Base-by-base conservation (phyloP, 2,113 vertebrate genomes). In the Cyprinodon tularosa region DNA sequence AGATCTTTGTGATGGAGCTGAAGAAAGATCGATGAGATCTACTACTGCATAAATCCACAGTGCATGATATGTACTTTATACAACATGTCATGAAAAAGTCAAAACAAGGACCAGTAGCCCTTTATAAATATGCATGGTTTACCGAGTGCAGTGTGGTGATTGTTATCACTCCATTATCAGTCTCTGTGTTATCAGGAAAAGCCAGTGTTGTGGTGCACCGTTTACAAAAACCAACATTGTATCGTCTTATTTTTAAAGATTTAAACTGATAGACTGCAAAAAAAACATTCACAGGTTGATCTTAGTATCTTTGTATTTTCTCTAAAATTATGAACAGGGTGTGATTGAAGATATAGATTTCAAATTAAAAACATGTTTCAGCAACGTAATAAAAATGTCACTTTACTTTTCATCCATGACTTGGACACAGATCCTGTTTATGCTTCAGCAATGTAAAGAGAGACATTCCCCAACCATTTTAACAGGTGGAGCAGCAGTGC, bases 401-500 rank as follows among this genome's bases (percentile, higher is more conserved):
- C 17, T 50, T 59, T 73, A 22, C 38, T 68, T 17, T 67, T 11
- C 12, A 53, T 67, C 22, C 4, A 42, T 60, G 61, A 29, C 36
- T 62, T 29, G 65, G 14, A 64, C n/a, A 45, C 11, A 14, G 53
- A 74, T 42, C 20, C 15, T 12, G 3, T 11, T 70, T 80, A 14
- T 53, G 42, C 65, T 20, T 39, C 3, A 42, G 71, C 36, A 70
- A 59, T 39, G n/a, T 62, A 48, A 20, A 64, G 57, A 17, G 38
- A 76, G 12, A 68, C 38, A 68, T 74, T 78, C 82, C 39, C 63
- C 22, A 44, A 40, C 53, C 14, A 12, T 66, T 74, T 8, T 57
- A 83, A 76, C 86, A 90, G 90, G 86, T 91, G 85, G 82, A 76
- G 78, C n/a, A 76, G 38, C 63, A 64, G 72, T 77, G 71, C 88